Percentiles rank a stretch among this genome's conserved stretches.
Conservation (phyloP, 2,797 vertebrate species). For the Myoxocephalus aenaeus region DNA sequence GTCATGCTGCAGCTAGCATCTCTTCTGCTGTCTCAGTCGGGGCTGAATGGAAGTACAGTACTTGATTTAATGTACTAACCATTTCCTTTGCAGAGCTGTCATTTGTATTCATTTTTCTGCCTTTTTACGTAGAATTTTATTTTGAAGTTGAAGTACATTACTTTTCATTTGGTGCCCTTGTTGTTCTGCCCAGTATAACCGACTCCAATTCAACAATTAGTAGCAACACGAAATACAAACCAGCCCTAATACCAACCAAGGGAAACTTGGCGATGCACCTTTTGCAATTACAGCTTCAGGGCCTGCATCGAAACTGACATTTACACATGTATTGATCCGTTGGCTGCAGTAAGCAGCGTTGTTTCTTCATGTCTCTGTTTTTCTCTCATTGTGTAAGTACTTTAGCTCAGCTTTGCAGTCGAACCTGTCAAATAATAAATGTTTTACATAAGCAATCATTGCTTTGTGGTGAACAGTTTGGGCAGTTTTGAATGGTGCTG, state of each 20-base stretch:
- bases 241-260: not conserved
- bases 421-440: not conserved
- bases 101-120: not conserved
- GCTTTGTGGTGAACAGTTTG: not conserved
- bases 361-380: not conserved
- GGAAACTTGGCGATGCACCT: not conserved
- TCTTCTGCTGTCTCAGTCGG: too few species aligned
- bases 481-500: too few species aligned
- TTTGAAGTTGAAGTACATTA: not conserved
- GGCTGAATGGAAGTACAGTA: too few species aligned
- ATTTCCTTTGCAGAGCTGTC: too few species aligned
- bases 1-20: too few species aligned
- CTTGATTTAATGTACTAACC: too few species aligned
- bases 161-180: not conserved
- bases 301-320: slow-evolving; percentile 4
- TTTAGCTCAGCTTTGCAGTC: not conserved
- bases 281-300: not conserved
- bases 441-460: not conserved
- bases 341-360: not conserved
- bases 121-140: not conserved
- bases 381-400: not conserved
- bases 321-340: slow-evolving; percentile 1
- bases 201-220: not conserved
- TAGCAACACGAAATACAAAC: not conserved
- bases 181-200: not conserved